Evolutionary conservation across 2,113 vertebrate genomes (phyloP).

Genomic region (Engystomops pustulosus): DNA sequence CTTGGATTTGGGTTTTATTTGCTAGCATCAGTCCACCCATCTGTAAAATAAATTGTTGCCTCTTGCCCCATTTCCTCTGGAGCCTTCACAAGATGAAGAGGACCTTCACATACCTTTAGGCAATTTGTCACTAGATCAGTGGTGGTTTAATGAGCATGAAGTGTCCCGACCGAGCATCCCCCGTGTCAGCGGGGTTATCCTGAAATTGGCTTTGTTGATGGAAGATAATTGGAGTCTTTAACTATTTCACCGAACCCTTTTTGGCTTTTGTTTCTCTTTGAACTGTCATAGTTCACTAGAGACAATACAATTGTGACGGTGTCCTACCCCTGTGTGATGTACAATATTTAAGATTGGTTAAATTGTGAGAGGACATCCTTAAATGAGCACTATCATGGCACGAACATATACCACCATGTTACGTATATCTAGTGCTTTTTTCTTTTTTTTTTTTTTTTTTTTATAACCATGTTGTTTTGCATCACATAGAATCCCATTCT

Average conservation of each 20-base stretch:
- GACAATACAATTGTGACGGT: not conserved
- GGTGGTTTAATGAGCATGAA: constrained; percentile 57
- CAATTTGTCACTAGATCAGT: constrained; percentile 58
- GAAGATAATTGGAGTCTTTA: constrained; percentile 43
- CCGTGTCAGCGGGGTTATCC: constrained; percentile 51
- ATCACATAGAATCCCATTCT: not conserved
- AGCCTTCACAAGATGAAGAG: constrained; percentile 28
- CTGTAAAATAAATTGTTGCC: not conserved
- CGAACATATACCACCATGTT: too few species aligned
- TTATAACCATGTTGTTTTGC: not conserved
- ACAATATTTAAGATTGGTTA: not conserved
- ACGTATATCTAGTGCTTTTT: too few species aligned
- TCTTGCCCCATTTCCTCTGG: not conserved
- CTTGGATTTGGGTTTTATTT: not conserved
- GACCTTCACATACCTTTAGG: constrained; percentile 45
- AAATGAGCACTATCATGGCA: too few species aligned
- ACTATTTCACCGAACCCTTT: constrained; percentile 12
- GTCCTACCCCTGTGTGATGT: not conserved
- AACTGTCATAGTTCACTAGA: constrained; percentile 40
- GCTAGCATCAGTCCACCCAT: not conserved
- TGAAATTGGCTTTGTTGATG: constrained; percentile 51
- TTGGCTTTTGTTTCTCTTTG: constrained; percentile 25
- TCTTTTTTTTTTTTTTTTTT: too few species aligned
- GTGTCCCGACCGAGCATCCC: constrained; percentile 38
- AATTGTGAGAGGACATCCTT: too few species aligned